Base-by-base conservation (phyloP, 2,888 invertebrate genomes). In the Steromphala cineraria region DNA sequence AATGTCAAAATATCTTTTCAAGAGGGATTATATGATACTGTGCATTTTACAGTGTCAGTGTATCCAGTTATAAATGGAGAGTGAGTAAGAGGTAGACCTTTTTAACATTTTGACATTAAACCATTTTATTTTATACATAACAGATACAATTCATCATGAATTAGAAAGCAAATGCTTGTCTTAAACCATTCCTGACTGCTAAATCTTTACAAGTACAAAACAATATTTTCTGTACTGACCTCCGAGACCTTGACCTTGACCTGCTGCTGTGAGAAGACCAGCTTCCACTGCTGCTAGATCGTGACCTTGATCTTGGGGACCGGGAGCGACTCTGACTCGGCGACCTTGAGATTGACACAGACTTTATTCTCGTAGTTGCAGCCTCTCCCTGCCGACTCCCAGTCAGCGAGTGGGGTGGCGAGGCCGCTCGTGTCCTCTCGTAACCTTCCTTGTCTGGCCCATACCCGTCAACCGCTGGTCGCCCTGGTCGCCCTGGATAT, bases 401-500 rank as follows among this genome's bases (percentile, higher is more conserved):
- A 15, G 87, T 84, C 67, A 85, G 89, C 8, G 88, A 86, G 77
- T 85, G 85, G 71, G 85, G 85, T 15, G 87, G 88, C 31, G 86
- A 87, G 17, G 83, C 82, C 31, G 85, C 80, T 83, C 81, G 91
- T 84, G 92, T 94, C 94, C 92, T 94, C 94, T 87, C 95, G 94
- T 71, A 80, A 53, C 79, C 80, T 56, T 82, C 80, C 80, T 79
- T 80, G 62, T 81, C 87, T 79, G 71, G 81, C 40, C 78, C 24
- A 53, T 81, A 80, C 74, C 56, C 62, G 7, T 76, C 76, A 53
- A 55, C 19, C 15, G 24, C 53, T 53, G 53, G 55, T 31, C 53
- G 15, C 4, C 53, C 76, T 36, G 76, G 53, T 31, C 53, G 31
- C 24, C 76, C 53, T 24, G 53, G 76, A 55, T 53, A 76, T 10